phyloP scores from a whole-genome alignment of 2,797 vertebrate species.

The Acanthis flammea region DNA sequence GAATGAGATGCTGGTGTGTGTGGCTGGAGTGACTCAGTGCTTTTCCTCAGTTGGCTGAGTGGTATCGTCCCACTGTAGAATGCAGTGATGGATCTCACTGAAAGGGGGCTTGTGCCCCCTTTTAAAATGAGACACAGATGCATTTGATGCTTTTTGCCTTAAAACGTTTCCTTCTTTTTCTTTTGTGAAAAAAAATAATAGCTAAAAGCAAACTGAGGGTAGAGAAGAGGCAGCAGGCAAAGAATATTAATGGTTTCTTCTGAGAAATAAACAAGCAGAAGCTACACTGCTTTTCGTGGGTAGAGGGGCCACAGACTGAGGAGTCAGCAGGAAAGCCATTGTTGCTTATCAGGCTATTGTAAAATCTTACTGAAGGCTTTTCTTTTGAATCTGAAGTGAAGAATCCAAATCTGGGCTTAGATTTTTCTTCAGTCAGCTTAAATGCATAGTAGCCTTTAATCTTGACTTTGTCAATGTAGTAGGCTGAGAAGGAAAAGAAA shows the following conservation, averaged over 20 bases:
- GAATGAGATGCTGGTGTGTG: neutral
- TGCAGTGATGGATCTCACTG: neutral
- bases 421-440: constrained; percentile 89
- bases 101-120: constrained; percentile 7
- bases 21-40: constrained; percentile 49
- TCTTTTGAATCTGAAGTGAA: constrained; percentile 86
- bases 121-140: constrained; percentile 50
- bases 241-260: constrained; percentile 86
- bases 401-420: constrained; percentile 84
- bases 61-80: neutral
- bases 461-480: constrained; percentile 84
- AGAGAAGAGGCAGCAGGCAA: constrained; percentile 81
- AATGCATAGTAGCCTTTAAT: constrained; percentile 91
- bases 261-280: constrained; percentile 77
- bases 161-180: constrained; percentile 74
- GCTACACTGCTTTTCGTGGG: constrained; percentile 60
- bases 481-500: constrained; percentile 72
- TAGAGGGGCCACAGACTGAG: constrained; percentile 54
- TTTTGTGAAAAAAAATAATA: constrained; percentile 76
- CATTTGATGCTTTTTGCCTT: constrained; percentile 61
- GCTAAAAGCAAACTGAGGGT: constrained; percentile 76
- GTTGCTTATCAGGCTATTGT: constrained; percentile 80
- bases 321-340: constrained; percentile 77
- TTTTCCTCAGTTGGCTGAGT: neutral
- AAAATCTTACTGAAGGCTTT: constrained; percentile 84